Base-by-base conservation (phyloP, 2,797 vertebrate species). In the Pampus argenteus region DNA sequence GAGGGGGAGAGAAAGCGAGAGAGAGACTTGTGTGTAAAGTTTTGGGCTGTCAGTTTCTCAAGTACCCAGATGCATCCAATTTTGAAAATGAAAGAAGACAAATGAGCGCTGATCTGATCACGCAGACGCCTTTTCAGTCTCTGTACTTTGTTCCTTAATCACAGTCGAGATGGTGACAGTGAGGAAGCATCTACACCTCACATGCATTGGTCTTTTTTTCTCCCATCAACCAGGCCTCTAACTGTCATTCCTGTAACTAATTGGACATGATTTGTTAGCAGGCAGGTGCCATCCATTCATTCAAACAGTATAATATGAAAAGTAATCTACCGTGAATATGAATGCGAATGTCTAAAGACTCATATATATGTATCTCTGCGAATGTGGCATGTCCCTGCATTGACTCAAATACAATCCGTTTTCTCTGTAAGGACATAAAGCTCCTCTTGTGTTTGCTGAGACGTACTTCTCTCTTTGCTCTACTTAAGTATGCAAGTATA, bases 71-170 rank as follows among this genome's bases (percentile, higher is more conserved):
- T 36, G 0, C 14, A 48, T 57, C 15, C 9, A 20, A 57, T 68
- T 68, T 52, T 9, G 60, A 54, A 78, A 66, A 61, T 54, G 36
- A 74, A 40, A 49, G 38, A 68, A 68, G 31, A 42, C 25, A 67
- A 60, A 26, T 3, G 25, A 66, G 44, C 7, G 48, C 15, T 3
- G 4, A 63, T 71, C 58, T 36, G n/a, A 63, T 75, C 48, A 51
- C 1, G 22, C 9, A 0, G 49, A 4, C 48, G 17, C n/a, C 6
- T 31, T 9, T 22, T 52, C 58, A 2, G 1, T 52, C 26, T 42
- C 22, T 42, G 50, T 10, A 18, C 68, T 49, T 18, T 29, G 3
- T n/a, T 52, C 49, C 68, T 57, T 45, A 67, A 76, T 74, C 65
- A 48, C 8, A 44, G 26, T 45, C 68, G 11, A 71, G 56, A 76